Conservation (phyloP, 30 jellyfish, hydroid and myxozoan genomes). For the Turritopsis rubra region DNA sequence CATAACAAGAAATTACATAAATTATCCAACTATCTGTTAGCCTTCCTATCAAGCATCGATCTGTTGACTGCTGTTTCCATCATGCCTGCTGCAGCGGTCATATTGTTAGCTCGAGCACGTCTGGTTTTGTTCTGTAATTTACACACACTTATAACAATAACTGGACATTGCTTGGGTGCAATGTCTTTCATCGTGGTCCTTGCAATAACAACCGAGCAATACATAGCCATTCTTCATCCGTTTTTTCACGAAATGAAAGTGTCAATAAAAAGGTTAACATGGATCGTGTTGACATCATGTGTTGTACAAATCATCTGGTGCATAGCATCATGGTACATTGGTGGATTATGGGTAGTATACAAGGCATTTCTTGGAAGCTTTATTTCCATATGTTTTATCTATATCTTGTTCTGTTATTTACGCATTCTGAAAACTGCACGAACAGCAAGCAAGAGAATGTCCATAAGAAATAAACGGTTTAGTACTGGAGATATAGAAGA, state of each 20-base stretch:
- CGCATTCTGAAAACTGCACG: neutral
- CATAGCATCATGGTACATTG: neutral
- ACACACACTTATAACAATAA: neutral
- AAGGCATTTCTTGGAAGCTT: neutral
- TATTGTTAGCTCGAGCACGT: neutral
- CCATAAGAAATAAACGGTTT: neutral
- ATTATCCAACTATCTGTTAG: constrained; percentile 4
- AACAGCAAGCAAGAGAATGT: neutral
- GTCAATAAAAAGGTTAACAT: neutral
- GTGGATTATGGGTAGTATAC: constrained; percentile 1
- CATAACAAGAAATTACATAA: neutral
- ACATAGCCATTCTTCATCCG: constrained; percentile 14
- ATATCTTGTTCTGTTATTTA: neutral
- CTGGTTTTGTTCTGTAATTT: neutral
- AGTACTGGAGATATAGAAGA: neutral
- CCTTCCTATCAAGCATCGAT: neutral
- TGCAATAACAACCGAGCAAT: constrained; percentile 13
- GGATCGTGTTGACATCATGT: neutral
- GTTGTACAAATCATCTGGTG: neutral
- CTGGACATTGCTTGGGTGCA: constrained; percentile 1
- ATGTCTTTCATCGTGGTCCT: constrained; percentile 5
- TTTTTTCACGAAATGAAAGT: constrained; percentile 17
- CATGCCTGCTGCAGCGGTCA: constrained; percentile 3
- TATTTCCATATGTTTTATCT: neutral
- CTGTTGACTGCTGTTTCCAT: neutral